Conservation (phyloP, 2,888 invertebrate genomes). For the Melieria picta region DNA sequence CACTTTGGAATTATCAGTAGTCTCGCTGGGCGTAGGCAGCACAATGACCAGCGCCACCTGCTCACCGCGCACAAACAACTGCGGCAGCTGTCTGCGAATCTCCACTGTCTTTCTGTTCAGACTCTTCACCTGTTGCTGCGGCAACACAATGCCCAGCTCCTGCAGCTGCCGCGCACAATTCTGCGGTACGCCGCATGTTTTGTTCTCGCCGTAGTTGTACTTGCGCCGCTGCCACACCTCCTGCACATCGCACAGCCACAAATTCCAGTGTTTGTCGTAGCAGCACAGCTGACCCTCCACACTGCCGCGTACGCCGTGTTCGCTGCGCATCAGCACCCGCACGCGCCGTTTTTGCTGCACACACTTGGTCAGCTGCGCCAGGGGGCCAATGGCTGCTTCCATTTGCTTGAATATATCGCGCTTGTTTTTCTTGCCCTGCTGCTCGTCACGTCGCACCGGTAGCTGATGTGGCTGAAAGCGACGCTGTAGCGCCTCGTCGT, state of each 20-base stretch:
- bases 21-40: slow-evolving; percentile 17
- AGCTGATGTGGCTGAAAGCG: slow-evolving; percentile 68
- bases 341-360: slow-evolving; percentile 45
- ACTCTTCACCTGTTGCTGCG: slow-evolving; percentile 70
- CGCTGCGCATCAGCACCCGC: slow-evolving; percentile 74
- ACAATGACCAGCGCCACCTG: slow-evolving; percentile 73
- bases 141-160: slow-evolving; percentile 68
- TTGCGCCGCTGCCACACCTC: slow-evolving; percentile 80
- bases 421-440: slow-evolving; percentile 39
- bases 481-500: slow-evolving; percentile 46
- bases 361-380: slow-evolving; percentile 72
- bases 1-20: no score
- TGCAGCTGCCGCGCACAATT: slow-evolving; percentile 66
- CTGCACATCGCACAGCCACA: slow-evolving; percentile 83
- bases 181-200: slow-evolving; percentile 57
- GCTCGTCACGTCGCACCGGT: slow-evolving; percentile 45
- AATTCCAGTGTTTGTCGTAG: slow-evolving; percentile 95
- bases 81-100: slow-evolving; percentile 74
- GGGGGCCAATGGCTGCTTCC: slow-evolving; percentile 71
- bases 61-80: slow-evolving; percentile 80
- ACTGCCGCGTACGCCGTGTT: slow-evolving; percentile 77
- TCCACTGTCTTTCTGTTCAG: slow-evolving; percentile 73
- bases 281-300: slow-evolving; percentile 82
- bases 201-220: slow-evolving; percentile 58
- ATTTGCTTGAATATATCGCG: slow-evolving; percentile 66